Conservation (phyloP, 2,797 vertebrate species). For the Microctenopoma lineatum region DNA sequence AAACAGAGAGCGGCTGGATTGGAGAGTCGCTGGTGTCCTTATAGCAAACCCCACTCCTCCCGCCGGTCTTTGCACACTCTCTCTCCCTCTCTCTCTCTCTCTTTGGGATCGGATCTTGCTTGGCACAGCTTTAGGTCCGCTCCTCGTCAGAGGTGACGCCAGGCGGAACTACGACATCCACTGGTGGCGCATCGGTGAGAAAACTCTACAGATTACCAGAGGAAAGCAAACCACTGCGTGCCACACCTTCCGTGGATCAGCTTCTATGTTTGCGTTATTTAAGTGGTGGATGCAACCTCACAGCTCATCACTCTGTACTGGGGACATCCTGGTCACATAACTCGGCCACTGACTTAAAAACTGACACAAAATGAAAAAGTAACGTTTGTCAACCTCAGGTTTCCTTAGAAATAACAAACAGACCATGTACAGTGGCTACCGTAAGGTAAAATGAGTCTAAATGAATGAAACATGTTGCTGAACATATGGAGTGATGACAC, state of each 20-base stretch:
- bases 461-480: too few relatives aligned
- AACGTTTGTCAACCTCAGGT: too few relatives aligned
- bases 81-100: constrained; percentile 46
- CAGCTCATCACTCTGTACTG: too few relatives aligned
- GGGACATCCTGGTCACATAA: too few relatives aligned
- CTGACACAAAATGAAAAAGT: background rate
- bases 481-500: background rate
- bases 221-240: background rate
- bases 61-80: constrained; percentile 58
- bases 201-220: constrained; percentile 5
- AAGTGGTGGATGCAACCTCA: too few relatives aligned
- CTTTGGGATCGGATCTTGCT: constrained; percentile 71
- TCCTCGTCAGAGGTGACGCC: constrained; percentile 84
- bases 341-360: too few relatives aligned
- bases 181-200: constrained; percentile 83
- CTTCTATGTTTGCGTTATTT: background rate
- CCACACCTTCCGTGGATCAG: constrained; percentile 6
- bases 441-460: background rate
- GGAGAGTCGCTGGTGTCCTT: constrained; percentile 71
- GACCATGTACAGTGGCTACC: background rate
- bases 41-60: constrained; percentile 70
- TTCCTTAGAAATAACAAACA: background rate
- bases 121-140: constrained; percentile 83
- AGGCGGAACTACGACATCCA: constrained; percentile 89
- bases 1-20: constrained; percentile 69